Conservation (phyloP, 2,113 vertebrate species). For the Scomber colias region DNA sequence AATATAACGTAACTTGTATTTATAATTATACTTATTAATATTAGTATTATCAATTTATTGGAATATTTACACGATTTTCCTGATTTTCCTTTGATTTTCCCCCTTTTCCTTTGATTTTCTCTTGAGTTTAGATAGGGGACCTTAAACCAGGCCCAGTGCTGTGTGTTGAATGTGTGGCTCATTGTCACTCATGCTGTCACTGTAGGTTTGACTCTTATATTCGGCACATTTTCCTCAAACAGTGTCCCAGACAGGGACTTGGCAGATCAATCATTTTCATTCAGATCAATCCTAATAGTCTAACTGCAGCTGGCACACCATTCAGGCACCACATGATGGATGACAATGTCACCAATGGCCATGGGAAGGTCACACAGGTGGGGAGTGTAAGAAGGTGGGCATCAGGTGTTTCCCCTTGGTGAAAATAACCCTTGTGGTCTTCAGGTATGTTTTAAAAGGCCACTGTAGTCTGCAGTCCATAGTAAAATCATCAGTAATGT, state of each 20-base stretch:
- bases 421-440: not conserved
- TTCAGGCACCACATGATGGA: slow-evolving; percentile 34
- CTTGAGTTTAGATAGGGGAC: no score
- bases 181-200: slow-evolving; percentile 1
- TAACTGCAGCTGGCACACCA: slow-evolving; percentile 2
- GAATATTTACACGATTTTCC: not conserved
- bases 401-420: slow-evolving; percentile 57
- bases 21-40: no score
- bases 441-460: not conserved
- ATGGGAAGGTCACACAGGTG: slow-evolving; percentile 80
- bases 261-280: not conserved
- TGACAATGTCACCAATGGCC: slow-evolving; percentile 72
- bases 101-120: not conserved
- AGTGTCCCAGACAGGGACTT: not conserved
- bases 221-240: not conserved
- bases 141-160: not conserved
- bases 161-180: not conserved
- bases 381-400: slow-evolving; percentile 17
- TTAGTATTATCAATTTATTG: no score
- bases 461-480: not conserved
- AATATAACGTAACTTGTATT: not conserved
- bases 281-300: not conserved
- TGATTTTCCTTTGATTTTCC: no score
- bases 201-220: not conserved
- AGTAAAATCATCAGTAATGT: not conserved